phyloP scores from a whole-genome alignment of 2,888 invertebrate species.

The Muschampia plurimacula region DNA sequence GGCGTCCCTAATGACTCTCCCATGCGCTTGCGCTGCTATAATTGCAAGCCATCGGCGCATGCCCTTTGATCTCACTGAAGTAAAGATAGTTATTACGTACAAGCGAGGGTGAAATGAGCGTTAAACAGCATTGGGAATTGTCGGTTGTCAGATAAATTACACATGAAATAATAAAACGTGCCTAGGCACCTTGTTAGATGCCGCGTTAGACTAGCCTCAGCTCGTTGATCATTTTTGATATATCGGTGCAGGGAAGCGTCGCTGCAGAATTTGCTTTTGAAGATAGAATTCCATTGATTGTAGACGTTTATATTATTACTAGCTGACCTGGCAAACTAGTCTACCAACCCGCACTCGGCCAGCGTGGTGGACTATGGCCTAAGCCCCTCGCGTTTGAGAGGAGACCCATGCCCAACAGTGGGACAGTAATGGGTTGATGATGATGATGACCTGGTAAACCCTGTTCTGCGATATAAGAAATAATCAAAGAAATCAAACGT shows the following conservation, averaged over 20 bases:
- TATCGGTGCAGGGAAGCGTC: neutral
- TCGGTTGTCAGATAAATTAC: conserved; percentile 77
- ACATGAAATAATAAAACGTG: conserved; percentile 75
- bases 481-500: no score
- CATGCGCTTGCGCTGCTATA: conserved; percentile 76
- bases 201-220: conserved; percentile 49
- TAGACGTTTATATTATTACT: neutral
- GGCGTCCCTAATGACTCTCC: conserved; percentile 74
- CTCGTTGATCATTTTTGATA: conserved; percentile 51
- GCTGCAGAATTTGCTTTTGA: neutral
- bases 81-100: conserved; percentile 82
- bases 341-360: no score
- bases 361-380: no score
- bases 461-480: no score
- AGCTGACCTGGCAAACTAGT: no score
- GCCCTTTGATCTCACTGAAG: conserved; percentile 80
- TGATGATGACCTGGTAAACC: no score
- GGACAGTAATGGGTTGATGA: no score
- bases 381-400: no score
- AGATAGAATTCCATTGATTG: conserved; percentile 16
- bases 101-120: conserved; percentile 79
- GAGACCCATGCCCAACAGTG: no score
- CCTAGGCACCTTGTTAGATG: conserved; percentile 62
- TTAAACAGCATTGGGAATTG: conserved; percentile 68
- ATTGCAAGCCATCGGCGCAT: conserved; percentile 78